Percentiles rank a stretch among this genome's conserved stretches.
Conservation (phyloP, 64 coral and sea anemone species). For the Pachyseris speciosa region DNA sequence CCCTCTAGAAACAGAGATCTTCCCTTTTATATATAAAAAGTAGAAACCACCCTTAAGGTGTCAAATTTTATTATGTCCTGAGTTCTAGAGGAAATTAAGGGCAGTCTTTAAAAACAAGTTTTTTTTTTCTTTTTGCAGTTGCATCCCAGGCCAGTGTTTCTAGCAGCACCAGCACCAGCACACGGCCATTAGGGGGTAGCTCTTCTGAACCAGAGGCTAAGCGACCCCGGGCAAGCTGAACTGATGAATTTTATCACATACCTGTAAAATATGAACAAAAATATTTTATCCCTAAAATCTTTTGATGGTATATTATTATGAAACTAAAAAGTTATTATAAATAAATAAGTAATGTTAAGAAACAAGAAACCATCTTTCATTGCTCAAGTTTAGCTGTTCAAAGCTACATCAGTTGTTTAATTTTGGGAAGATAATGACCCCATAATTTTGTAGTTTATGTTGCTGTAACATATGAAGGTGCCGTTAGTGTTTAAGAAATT, state of each 20-base stretch:
- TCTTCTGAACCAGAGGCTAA: slow-evolving; percentile 50
- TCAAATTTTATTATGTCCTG: background rate
- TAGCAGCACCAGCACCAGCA: background rate
- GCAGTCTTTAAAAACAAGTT: background rate
- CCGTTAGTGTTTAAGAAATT: background rate
- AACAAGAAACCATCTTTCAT: slow-evolving; percentile 10
- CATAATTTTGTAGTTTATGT: background rate
- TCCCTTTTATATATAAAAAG: too few species aligned
- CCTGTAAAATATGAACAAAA: slow-evolving; percentile 50
- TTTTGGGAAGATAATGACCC: background rate
- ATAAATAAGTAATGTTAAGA: background rate
- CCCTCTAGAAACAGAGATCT: too few species aligned
- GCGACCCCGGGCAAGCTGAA: slow-evolving; percentile 33
- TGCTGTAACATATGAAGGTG: background rate
- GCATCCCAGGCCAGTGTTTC: slow-evolving; percentile 8
- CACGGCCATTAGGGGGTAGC: background rate
- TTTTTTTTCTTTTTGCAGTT: slow-evolving; percentile 1
- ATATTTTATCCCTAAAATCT: slow-evolving; percentile 34
- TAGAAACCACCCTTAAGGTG: too few species aligned
- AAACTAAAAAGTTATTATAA: slow-evolving; percentile 19
- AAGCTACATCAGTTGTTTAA: background rate
- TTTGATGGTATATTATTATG: slow-evolving; percentile 43
- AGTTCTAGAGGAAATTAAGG: background rate
- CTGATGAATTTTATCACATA: background rate
- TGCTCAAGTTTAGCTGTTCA: background rate